Evolutionary conservation across 2,113 vertebrate genomes (phyloP).

Genomic region (Amia ocellicauda): DNA sequence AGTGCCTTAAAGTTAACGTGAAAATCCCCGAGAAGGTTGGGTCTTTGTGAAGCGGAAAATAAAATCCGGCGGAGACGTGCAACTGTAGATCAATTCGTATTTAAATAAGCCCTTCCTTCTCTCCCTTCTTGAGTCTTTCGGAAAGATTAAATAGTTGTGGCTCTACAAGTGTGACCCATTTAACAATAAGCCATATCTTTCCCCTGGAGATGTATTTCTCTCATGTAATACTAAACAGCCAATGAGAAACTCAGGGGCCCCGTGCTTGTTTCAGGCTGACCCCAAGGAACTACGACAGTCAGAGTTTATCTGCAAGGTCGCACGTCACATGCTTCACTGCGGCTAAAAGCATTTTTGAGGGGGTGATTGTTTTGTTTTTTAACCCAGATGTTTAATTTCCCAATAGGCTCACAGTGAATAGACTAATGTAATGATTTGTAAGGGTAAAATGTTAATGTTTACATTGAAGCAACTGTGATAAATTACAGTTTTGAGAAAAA

Average conservation of each 20-base stretch:
- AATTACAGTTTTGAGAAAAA: no score
- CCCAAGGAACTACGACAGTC: background rate
- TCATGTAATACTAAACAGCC: background rate
- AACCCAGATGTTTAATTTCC: constrained; percentile 35
- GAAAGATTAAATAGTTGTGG: background rate
- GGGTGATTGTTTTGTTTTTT: background rate
- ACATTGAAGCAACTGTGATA: no score
- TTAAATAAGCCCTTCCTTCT: no score
- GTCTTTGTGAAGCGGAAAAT: no score
- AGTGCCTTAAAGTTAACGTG: no score
- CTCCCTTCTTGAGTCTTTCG: background rate
- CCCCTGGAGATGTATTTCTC: constrained; percentile 1
- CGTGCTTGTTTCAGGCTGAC: constrained; percentile 2
- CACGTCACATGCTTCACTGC: background rate
- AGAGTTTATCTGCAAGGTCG: constrained; percentile 2
- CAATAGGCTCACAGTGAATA: constrained; percentile 52
- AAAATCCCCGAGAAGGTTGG: no score
- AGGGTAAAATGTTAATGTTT: constrained; percentile 72
- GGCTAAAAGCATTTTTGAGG: background rate
- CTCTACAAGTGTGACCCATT: background rate
- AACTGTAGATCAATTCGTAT: no score
- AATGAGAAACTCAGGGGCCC: background rate
- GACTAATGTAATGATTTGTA: constrained; percentile 60
- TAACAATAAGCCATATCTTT: background rate
- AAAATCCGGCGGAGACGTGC: no score